Evolutionary conservation across 2,797 vertebrate genomes (phyloP).

Genomic region (Lepilemur ruficaudatus): DNA sequence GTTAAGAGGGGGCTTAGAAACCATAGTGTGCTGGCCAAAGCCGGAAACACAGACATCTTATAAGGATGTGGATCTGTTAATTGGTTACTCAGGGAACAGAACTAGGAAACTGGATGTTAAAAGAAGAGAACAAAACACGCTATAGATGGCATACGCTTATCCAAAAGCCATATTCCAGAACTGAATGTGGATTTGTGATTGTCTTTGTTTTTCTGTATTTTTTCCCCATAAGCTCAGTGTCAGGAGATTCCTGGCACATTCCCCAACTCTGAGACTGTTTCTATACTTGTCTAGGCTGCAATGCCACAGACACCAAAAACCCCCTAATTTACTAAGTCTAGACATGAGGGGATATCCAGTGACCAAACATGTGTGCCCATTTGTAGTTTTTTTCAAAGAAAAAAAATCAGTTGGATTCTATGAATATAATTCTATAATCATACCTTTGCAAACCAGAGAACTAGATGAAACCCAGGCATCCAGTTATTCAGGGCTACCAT

Average conservation of each 20-base stretch:
- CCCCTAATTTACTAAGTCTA: conserved; percentile 26
- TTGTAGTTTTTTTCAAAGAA: neutral
- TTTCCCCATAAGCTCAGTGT: neutral
- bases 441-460: neutral
- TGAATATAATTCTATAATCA: neutral
- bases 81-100: neutral
- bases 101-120: neutral
- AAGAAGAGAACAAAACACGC: neutral
- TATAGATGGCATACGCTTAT: neutral
- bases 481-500: neutral
- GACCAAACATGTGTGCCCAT: neutral
- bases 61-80: neutral
- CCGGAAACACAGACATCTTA: neutral
- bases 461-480: neutral
- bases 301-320: neutral
- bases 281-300: neutral
- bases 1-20: neutral
- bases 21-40: neutral
- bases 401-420: neutral
- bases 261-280: neutral
- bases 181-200: neutral
- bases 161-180: neutral
- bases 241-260: neutral
- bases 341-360: neutral
- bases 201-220: neutral